A percentile compares a stretch with the other conserved stretches of the same genome.
These are phyloP conservation scores for Neoscelio sp. DNA, from an alignment of 2,888 invertebrate species.

Conservation along the genomic window DNA sequence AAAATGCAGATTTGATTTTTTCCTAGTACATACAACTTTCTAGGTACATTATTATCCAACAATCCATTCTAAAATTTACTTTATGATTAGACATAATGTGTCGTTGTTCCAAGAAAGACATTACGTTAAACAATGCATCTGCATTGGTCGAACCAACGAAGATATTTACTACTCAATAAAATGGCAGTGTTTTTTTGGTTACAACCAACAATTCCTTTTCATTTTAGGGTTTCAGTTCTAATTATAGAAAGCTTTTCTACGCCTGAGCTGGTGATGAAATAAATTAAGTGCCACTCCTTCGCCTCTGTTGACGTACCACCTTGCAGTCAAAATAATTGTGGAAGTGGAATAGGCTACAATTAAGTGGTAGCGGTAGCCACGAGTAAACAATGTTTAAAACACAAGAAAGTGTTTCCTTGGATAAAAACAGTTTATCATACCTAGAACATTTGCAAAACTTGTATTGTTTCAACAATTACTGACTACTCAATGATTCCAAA, in stretches of 20 bases:
- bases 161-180: too few species aligned
- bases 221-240: not conserved
- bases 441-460: too few species aligned
- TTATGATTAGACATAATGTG: slow-evolving; percentile 45
- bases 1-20: too few species aligned
- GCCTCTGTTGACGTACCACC: not conserved
- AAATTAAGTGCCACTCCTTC: slow-evolving; percentile 10
- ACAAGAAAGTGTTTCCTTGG: too few species aligned
- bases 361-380: not conserved
- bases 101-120: slow-evolving; percentile 23
- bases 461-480: too few species aligned
- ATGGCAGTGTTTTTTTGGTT: too few species aligned
- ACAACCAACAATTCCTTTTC: too few species aligned
- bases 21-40: slow-evolving; percentile 41
- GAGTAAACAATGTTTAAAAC: not conserved
- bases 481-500: too few species aligned
- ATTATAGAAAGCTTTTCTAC: slow-evolving; percentile 9
- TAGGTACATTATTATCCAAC: slow-evolving; percentile 22
- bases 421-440: too few species aligned
- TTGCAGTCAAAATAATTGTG: not conserved
- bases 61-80: slow-evolving; percentile 42
- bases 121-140: not conserved
- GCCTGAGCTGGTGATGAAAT: not conserved
- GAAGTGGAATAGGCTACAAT: not conserved
- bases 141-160: not conserved